These are phyloP conservation scores for Argyresthia goedartella DNA, from an alignment of 2,888 invertebrate species.

Conservation along the genomic window DNA sequence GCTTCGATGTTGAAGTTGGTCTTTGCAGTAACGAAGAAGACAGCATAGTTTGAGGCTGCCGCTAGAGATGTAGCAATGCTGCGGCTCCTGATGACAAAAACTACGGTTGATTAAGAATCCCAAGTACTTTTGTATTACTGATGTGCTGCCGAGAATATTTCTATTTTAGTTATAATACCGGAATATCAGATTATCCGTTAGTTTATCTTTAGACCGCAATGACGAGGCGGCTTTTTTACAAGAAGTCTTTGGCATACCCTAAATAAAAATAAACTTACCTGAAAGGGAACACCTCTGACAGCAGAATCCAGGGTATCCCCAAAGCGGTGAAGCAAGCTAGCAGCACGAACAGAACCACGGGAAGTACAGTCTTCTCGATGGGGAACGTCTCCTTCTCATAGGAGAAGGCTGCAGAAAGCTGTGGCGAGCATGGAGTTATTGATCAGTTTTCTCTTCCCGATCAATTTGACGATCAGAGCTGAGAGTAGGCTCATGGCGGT, in stretches of 20 bases:
- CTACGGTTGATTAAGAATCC: no score
- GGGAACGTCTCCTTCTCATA: slow-evolving; percentile 47
- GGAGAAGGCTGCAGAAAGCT: slow-evolving; percentile 40
- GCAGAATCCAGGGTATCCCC: slow-evolving; percentile 68
- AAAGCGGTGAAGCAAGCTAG: slow-evolving; percentile 44
- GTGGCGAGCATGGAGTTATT: slow-evolving; percentile 40
- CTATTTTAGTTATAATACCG: no score
- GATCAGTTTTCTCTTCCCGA: slow-evolving; percentile 52
- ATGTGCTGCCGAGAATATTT: no score
- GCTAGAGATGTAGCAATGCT: slow-evolving; percentile 64
- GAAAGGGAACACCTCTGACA: slow-evolving; percentile 72
- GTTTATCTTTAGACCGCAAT: no score
- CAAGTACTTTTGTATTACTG: no score
- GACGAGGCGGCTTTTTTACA: no score
- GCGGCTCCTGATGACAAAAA: slow-evolving; percentile 53
- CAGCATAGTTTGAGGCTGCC: slow-evolving; percentile 58
- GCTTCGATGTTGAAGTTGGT: slow-evolving; percentile 66
- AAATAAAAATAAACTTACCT: slow-evolving; percentile 34
- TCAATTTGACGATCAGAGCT: slow-evolving; percentile 38
- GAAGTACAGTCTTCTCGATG: slow-evolving; percentile 42
- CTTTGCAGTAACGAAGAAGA: slow-evolving; percentile 63
- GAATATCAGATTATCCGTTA: no score
- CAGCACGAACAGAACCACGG: slow-evolving; percentile 48
- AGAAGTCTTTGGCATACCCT: no score
- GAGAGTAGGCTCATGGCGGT: slow-evolving; percentile 46